A percentile compares a stretch with the other conserved stretches of the same genome.
Conservation (phyloP, 2,888 invertebrate species). For the Masnerella sp. region DNA sequence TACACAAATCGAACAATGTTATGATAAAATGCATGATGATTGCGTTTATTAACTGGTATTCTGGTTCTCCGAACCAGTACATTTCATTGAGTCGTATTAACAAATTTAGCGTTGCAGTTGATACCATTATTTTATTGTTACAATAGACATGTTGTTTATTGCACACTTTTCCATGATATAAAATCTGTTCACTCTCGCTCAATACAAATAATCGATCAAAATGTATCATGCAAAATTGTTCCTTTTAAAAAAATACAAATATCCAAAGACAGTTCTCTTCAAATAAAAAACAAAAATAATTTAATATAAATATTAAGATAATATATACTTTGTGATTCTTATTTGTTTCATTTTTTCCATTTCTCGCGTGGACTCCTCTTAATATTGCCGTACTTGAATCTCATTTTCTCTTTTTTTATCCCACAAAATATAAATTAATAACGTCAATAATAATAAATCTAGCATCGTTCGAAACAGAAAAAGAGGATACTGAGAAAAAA, state of each 20-base stretch:
- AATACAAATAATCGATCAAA: slow-evolving; percentile 71
- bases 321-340: slow-evolving; percentile 63
- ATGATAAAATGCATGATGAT: slow-evolving; percentile 69
- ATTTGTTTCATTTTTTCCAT: slow-evolving; percentile 59
- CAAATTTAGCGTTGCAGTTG: slow-evolving; percentile 71
- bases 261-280: slow-evolving; percentile 67
- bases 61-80: slow-evolving; percentile 68
- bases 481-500: slow-evolving; percentile 29
- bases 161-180: slow-evolving; percentile 74
- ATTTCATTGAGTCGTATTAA: slow-evolving; percentile 70
- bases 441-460: slow-evolving; percentile 45
- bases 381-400: slow-evolving; percentile 62
- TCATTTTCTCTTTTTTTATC: slow-evolving; percentile 24
- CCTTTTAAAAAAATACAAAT: slow-evolving; percentile 70
- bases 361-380: slow-evolving; percentile 63
- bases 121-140: slow-evolving; percentile 74
- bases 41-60: slow-evolving; percentile 73
- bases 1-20: slow-evolving; percentile 11
- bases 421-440: slow-evolving; percentile 42
- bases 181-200: slow-evolving; percentile 70
- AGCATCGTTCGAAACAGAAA: slow-evolving; percentile 20
- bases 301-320: slow-evolving; percentile 75
- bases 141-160: slow-evolving; percentile 74
- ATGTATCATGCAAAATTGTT: slow-evolving; percentile 64
- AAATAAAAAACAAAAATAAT: slow-evolving; percentile 71